Base-by-base conservation (phyloP, 1,140 invertebrate species). In the Calliopsis andreniformis region DNA sequence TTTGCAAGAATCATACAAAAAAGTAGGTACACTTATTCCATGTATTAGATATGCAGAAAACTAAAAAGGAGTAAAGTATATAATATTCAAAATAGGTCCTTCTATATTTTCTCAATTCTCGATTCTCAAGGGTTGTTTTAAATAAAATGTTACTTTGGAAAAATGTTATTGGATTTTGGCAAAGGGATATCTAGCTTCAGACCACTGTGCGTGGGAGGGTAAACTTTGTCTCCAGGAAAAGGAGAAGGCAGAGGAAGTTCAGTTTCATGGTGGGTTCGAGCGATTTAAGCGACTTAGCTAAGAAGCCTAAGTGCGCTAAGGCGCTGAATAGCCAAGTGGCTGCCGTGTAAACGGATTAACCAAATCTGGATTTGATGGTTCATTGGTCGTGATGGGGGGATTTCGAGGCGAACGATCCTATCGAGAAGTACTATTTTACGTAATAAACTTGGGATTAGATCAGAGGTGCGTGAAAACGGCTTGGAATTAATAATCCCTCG, bases 291-390 rank as follows among this genome's bases (percentile, higher is more conserved):
- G 78, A 73, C 79, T 87, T 87, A 80, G 55, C 28, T 35, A 25
- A 62, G 87, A 88, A 88, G 82, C 87, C 86, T 58, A 62, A 62
- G 28, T 39, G 64, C 58, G 47, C 45, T 80, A 68, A 73, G 79
- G 82, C 76, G 72, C 75, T n/a, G 45, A 80, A 72, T 70, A 47
- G 67, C 45, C 30, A 23, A 63, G 35, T 42, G 23, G 18, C 23
- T 18, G 23, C 1, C 51, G 20, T 75, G 62, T 67, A 67, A 67
- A 67, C 49, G 68, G 87, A 88, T 87, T 88, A 89, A 66, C 28
- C 77, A 10, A 80, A 87, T 82, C 78, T 67, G 49, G 63, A 80
- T 84, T 83, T 83, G 73, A 76, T 62, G 75, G 76, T 68, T 85
- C 83, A 73, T 71, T 69, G 53, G 20, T 35, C 47, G 35, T 39